phyloP scores from a whole-genome alignment of 2,888 invertebrate genomes.

The Dolichomitus sp. region DNA sequence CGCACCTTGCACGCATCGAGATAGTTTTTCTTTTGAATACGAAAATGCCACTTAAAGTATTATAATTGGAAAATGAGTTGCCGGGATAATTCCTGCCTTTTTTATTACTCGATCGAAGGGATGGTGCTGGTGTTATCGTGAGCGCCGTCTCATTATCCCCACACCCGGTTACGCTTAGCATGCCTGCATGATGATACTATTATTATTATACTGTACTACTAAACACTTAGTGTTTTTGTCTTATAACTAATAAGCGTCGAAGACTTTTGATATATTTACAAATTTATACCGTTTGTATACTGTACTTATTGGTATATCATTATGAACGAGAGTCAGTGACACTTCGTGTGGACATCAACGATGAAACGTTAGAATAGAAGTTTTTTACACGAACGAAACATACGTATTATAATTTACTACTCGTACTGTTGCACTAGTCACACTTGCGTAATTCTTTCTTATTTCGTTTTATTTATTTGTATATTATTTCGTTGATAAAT shows the following conservation, averaged over 20 bases:
- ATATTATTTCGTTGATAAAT: not conserved
- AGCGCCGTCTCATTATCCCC: slow-evolving; percentile 12
- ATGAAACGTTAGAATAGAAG: slow-evolving; percentile 53
- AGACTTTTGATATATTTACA: slow-evolving; percentile 83
- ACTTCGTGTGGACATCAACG: slow-evolving; percentile 23
- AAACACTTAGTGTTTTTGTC: slow-evolving; percentile 70
- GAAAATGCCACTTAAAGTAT: not conserved
- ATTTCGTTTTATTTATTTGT: slow-evolving; percentile 13
- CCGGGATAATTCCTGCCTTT: not conserved
- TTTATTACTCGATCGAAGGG: not conserved
- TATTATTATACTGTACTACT: slow-evolving; percentile 63
- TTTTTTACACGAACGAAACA: slow-evolving; percentile 52
- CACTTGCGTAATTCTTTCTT: slow-evolving; percentile 34
- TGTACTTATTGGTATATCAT: slow-evolving; percentile 50
- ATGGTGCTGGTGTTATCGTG: slow-evolving; percentile 27
- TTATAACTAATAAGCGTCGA: slow-evolving; percentile 63
- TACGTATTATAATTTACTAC: slow-evolving; percentile 49
- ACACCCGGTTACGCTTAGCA: slow-evolving; percentile 77
- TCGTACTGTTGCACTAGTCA: slow-evolving; percentile 60
- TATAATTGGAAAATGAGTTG: not conserved
- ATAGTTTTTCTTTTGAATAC: slow-evolving; percentile 6
- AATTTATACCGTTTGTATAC: slow-evolving; percentile 82
- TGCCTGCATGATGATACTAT: slow-evolving; percentile 77
- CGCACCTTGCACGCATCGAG: slow-evolving; percentile 32
- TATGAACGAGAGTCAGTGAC: slow-evolving; percentile 31